Conservation (phyloP, 92 coral and sea anemone genomes). For the Nematostella vectensis region DNA sequence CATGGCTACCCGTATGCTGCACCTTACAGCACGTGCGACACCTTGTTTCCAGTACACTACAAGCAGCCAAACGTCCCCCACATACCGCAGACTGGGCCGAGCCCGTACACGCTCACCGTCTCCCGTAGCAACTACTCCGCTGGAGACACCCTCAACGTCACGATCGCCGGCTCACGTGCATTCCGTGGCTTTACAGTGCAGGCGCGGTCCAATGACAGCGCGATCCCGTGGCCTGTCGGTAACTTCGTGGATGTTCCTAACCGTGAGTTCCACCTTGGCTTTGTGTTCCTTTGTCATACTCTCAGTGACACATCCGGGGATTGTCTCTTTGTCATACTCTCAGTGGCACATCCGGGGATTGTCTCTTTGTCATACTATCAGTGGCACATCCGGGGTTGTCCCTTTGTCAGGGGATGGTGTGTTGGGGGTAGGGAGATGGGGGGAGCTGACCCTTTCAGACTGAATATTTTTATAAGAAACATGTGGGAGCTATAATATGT, state of each 20-base stretch:
- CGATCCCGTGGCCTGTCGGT: constrained; percentile 45
- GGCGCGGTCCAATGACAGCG: constrained; percentile 26
- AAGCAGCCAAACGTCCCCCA: background rate
- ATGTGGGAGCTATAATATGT: too few relatives aligned
- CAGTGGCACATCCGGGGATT: too few relatives aligned
- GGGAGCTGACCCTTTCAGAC: too few relatives aligned
- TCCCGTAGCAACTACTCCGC: constrained; percentile 26
- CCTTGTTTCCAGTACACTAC: constrained; percentile 22
- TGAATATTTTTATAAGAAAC: too few relatives aligned
- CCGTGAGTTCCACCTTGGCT: constrained; percentile 1
- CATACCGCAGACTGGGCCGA: background rate
- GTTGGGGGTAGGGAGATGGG: too few relatives aligned
- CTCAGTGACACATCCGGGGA: too few relatives aligned
- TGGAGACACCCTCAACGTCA: constrained; percentile 40
- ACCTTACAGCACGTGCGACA: constrained; percentile 34
- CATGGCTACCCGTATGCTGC: constrained; percentile 13
- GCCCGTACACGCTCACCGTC: constrained; percentile 37
- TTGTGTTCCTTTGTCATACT: background rate
- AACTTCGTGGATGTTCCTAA: constrained; percentile 16
- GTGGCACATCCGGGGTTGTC: too few relatives aligned
- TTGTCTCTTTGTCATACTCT: too few relatives aligned
- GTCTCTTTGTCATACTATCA: too few relatives aligned
- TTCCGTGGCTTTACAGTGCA: constrained; percentile 47
- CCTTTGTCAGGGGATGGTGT: too few relatives aligned
- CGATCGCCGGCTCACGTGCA: constrained; percentile 15